Evolutionary conservation across 37 sponge, comb jelly and placozoan genomes (phyloP), one percentile per base, ranked within the genome.

Genomic region (Agelas oroides): DNA sequence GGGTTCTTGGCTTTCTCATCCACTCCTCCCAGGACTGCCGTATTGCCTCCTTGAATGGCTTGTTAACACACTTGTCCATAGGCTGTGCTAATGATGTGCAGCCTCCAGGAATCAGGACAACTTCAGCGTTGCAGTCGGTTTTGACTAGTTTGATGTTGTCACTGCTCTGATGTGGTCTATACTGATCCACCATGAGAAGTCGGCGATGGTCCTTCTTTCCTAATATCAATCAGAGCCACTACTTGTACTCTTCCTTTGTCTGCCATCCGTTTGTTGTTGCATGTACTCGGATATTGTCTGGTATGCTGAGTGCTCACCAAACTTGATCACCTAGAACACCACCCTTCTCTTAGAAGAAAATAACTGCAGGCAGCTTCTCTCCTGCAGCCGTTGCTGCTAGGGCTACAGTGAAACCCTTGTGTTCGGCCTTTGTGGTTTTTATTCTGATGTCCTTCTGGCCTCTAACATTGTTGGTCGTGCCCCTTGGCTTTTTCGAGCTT

Each of bases 371-470:
- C 2, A 66, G 69, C 34, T 80, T 80, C 53, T 55, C 69, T 35
- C 80, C 70, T 23, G 70, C 0, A 1, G 69, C 80, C 24, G 67
- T 67, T 31, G 80, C 41, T 46, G 80, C 80, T 41, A 67, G 70
- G 16, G 80, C 80, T 32, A 80, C 80, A 28, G 80, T 80, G 69
- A 80, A 80, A 35, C 80, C 80, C 33, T 67, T 80, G 55, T 80
- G 65, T 23, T 65, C 55, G 27, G 80, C 69, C 28, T 53, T 25
- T 13, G 80, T 80, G 55, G 57, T 53, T 30, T 21, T 23, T 3
- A 15, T 67, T 5, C 80, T 17, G 20, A 18, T 40, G 12, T 40
- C 72, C 16, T 23, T 35, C 8, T 23, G 8, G 59, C 53, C n/a
- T 16, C n/a, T 66, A 16, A 21, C 19, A 53, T 67, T 19, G 58